Base-by-base conservation (phyloP, 1,140 invertebrate genomes). In the Polypedilum pembai region DNA sequence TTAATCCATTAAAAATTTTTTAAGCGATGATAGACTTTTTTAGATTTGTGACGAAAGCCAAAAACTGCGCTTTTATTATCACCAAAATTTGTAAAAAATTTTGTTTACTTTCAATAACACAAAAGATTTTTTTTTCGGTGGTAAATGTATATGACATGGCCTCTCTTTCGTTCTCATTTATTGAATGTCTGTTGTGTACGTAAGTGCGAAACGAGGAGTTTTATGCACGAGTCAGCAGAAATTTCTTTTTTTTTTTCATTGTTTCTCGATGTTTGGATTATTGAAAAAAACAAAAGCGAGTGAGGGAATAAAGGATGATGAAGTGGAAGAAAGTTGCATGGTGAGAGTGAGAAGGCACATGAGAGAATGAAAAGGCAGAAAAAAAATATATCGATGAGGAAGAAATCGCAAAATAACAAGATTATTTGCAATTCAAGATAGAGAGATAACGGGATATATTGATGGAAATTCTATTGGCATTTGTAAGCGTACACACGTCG, bases 371-470 rank as follows among this genome's bases (percentile, higher is more conserved):
- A 56, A 12, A 56, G 45, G 12, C 10, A 33, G 24, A 33, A 33
- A 33, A 33, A 33, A 33, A 33, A 56, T 56, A n/a, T n/a, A 56
- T 56, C 45, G 45, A 56, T 8, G n/a, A 56, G 45, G 45, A 56
- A 56, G 45, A 56, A 56, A 56, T 56, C 65, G 65, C 17, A 69
- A 20, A 18, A 69, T 69, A 69, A 69, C 20, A 21, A 69, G 65
- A 69, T 69, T 69, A 69, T 69, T 69, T 21, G 17, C 65, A 69
- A 69, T 69, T 69, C 20, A 21, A 69, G 65, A 69, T 69, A 69
- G 20, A 69, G 65, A 69, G 65, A 69, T 69, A 69, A 69, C 45
- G 45, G 45, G 45, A 56, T 56, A 56, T 56, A 56, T 56, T 56
- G 45, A 56, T 56, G 45, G 45, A 56, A 56, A 56, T 56, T 56